These are phyloP conservation scores for Pluvianellus socialis DNA, from an alignment of 2,113 vertebrate genomes.

Conservation along the genomic window DNA sequence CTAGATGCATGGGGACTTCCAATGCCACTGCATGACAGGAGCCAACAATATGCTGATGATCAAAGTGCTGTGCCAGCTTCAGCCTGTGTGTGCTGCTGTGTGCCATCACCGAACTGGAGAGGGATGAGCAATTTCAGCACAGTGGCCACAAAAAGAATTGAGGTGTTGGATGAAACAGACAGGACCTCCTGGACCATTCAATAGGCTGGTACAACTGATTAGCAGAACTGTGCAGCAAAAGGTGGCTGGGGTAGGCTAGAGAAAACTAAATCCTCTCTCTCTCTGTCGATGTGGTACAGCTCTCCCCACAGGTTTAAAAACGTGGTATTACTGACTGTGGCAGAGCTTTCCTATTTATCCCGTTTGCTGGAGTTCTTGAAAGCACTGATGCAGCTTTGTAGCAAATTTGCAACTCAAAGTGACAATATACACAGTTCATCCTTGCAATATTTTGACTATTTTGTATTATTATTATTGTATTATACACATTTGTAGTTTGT, in stretches of 20 bases:
- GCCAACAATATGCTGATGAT: not conserved
- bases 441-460: not conserved
- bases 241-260: not conserved
- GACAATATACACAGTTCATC: not conserved
- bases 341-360: not conserved
- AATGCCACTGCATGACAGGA: not conserved
- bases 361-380: not conserved
- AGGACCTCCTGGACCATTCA: not conserved
- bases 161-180: not conserved
- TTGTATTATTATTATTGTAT: not conserved
- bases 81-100: not conserved
- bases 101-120: fast-evolving
- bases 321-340: not conserved
- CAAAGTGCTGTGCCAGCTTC: not conserved
- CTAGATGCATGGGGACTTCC: not conserved
- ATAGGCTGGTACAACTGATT: not conserved
- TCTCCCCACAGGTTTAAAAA: not conserved
- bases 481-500: not conserved
- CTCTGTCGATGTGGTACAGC: fast-evolving
- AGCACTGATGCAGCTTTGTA: not conserved
- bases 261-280: not conserved
- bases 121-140: not conserved
- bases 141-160: fast-evolving
- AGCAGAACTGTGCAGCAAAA: not conserved
- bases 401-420: not conserved